Evolutionary conservation across 1,140 invertebrate species (phyloP).

Genomic region (Cherax quadricarinatus): DNA sequence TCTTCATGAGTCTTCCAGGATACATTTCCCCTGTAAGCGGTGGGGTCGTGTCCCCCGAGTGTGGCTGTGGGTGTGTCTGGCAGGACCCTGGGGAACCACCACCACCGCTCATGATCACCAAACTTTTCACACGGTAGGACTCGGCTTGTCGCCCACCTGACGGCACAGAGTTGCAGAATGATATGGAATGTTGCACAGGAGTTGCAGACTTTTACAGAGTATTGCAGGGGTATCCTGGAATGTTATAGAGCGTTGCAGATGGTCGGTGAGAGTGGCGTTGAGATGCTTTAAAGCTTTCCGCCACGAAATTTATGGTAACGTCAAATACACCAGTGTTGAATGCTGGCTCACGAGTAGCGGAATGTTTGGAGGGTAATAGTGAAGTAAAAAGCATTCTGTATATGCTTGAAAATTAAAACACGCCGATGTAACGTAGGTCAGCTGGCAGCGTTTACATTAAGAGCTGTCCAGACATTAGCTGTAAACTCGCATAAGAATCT

Average conservation of each 20-base stretch:
- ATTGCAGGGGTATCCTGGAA: neutral
- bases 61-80: neutral
- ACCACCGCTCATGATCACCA: neutral
- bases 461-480: too few species aligned
- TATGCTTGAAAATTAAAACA: too few species aligned
- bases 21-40: neutral
- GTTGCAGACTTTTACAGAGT: neutral
- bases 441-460: too few species aligned
- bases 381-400: too few species aligned
- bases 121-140: neutral
- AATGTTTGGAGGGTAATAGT: too few species aligned
- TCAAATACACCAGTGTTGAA: too few species aligned
- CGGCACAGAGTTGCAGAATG: neutral
- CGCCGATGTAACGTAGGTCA: too few species aligned
- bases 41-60: neutral
- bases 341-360: too few species aligned
- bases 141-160: slow-evolving; percentile 1
- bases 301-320: neutral
- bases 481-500: too few species aligned
- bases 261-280: neutral
- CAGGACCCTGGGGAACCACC: neutral
- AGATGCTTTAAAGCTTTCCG: neutral
- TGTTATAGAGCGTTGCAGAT: neutral
- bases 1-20: slow-evolving; percentile 2
- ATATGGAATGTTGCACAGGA: too few species aligned